A percentile compares a stretch with the other conserved stretches of the same genome.
These are phyloP conservation scores for Eristalis tenax DNA, from an alignment of 2,888 invertebrate genomes.

Conservation along the genomic window DNA sequence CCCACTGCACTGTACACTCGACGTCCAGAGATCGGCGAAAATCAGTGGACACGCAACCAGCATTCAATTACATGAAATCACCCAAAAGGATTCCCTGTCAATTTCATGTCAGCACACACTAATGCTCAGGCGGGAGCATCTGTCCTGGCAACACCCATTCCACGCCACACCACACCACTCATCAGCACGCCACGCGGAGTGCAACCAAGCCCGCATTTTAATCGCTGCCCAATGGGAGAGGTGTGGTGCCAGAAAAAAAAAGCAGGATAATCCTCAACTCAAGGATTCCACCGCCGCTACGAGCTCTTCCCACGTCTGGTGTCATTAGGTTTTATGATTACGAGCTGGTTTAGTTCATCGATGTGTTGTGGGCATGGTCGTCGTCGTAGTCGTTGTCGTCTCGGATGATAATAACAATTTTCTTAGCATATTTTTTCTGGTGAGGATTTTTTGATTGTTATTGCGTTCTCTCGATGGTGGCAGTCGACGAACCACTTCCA, in stretches of 20 bases:
- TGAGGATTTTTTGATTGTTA: constrained; percentile 30
- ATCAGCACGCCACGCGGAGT: constrained; percentile 59
- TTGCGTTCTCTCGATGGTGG: not conserved
- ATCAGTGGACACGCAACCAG: constrained; percentile 53
- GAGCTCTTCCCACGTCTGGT: constrained; percentile 23
- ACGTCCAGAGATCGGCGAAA: constrained; percentile 9
- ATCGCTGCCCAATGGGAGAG: constrained; percentile 34
- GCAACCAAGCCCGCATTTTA: constrained; percentile 65
- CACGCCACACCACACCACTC: not conserved
- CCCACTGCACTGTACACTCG: too few relatives aligned
- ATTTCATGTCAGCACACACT: constrained; percentile 56
- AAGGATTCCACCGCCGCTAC: constrained; percentile 34
- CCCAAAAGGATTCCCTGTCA: constrained; percentile 61
- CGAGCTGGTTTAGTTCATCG: constrained; percentile 67
- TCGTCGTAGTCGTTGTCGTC: constrained; percentile 37
- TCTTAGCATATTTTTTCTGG: constrained; percentile 65
- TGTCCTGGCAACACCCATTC: not conserved
- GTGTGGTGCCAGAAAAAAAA: not conserved
- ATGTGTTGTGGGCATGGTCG: constrained; percentile 64
- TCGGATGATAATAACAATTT: constrained; percentile 70
- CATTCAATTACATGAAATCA: constrained; percentile 57
- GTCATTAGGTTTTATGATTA: constrained; percentile 71
- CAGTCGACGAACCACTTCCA: not conserved
- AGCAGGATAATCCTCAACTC: constrained; percentile 7
- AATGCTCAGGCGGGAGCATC: constrained; percentile 40